Percentiles rank a stretch among this genome's conserved stretches.
phyloP scores from a whole-genome alignment of 1,140 invertebrate genomes.

The Gerris buenoi region DNA sequence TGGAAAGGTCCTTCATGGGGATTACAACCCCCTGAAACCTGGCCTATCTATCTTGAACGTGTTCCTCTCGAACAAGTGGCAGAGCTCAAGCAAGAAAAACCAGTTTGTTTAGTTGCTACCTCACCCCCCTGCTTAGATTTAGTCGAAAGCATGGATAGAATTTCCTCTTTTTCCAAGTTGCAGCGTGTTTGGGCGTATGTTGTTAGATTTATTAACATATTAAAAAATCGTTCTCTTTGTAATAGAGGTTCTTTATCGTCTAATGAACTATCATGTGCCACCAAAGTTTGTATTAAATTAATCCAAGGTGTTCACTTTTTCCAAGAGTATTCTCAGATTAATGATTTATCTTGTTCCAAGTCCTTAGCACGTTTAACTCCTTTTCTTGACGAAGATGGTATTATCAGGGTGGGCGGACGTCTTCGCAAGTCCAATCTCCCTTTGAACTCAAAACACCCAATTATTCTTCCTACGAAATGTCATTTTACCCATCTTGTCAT shows the following conservation, averaged over 20 bases:
- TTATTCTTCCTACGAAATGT: conserved; percentile 20
- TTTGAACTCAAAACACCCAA: conserved; percentile 29
- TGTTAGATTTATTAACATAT: background rate
- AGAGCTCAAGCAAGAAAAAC: background rate
- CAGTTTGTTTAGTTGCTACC: background rate
- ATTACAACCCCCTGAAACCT: background rate
- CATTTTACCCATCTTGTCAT: conserved; percentile 19
- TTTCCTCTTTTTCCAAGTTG: background rate
- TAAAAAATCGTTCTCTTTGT: background rate
- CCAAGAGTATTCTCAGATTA: background rate
- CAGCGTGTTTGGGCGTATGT: background rate
- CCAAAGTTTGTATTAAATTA: background rate
- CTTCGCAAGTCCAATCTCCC: conserved; percentile 22
- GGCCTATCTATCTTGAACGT: background rate
- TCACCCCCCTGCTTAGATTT: background rate
- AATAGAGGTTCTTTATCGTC: background rate
- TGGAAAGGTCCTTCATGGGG: conserved; percentile 18
- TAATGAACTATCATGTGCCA: background rate
- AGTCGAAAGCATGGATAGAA: background rate
- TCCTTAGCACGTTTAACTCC: background rate
- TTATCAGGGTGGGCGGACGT: conserved; percentile 30
- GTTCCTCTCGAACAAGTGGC: background rate
- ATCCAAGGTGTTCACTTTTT: background rate
- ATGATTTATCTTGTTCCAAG: background rate
- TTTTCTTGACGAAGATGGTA: conserved; percentile 25